Conservation (phyloP, 2,797 vertebrate species). For the Lacerta bilineata region DNA sequence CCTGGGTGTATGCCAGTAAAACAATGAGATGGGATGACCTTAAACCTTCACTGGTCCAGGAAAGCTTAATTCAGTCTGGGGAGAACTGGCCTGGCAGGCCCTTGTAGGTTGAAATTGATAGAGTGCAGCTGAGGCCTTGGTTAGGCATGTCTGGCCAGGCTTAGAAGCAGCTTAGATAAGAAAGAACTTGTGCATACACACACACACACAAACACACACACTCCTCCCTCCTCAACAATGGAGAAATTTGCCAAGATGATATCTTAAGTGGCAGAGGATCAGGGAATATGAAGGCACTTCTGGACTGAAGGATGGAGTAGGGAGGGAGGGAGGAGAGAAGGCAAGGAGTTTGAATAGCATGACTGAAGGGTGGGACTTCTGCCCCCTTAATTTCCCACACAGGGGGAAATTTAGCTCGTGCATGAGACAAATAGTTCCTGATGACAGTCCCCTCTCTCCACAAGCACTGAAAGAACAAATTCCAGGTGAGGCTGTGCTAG, state of each 20-base stretch:
- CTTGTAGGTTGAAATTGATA: background rate
- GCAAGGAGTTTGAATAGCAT: background rate
- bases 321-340: background rate
- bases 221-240: no score
- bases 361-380: background rate
- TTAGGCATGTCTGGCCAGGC: background rate
- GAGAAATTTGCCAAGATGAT: background rate
- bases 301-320: background rate
- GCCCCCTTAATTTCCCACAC: background rate
- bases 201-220: no score
- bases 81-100: background rate
- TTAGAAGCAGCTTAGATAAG: background rate
- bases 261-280: background rate
- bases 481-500: background rate
- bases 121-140: background rate
- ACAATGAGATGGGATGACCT: constrained; percentile 8
- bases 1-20: background rate
- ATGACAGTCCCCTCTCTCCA: background rate
- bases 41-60: constrained; percentile 17
- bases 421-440: background rate
- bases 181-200: no score
- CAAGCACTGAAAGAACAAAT: background rate
- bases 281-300: background rate
- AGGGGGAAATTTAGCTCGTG: background rate
- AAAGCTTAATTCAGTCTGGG: constrained; percentile 15